Conservation (phyloP, 2,797 vertebrate genomes). For the Steatocranus sp. region DNA sequence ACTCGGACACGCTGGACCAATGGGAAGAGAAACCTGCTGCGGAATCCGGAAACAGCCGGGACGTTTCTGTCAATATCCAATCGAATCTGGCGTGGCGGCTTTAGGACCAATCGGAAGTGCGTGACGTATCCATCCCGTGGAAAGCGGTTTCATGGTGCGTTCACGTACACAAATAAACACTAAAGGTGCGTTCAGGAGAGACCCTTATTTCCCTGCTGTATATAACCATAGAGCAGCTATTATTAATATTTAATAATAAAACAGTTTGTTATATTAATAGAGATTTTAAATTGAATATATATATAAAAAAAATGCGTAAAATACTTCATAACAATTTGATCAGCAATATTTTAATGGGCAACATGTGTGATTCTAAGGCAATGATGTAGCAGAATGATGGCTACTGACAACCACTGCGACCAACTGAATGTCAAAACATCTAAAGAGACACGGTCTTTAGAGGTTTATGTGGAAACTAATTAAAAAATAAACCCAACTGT, state of each 20-base stretch:
- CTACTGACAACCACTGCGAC: not conserved
- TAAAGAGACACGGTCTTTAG: not conserved
- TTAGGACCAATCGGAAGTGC: slow-evolving; percentile 5
- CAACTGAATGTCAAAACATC: not conserved
- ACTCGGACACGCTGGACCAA: slow-evolving; percentile 51
- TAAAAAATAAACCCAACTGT: not conserved
- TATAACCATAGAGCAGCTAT: not conserved
- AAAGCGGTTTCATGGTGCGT: not conserved
- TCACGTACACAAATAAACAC: not conserved
- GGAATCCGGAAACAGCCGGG: slow-evolving; percentile 37
- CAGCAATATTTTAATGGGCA: not conserved
- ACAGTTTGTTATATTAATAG: not conserved
- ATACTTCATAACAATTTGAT: not conserved
- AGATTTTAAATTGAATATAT: not conserved
- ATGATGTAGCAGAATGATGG: not conserved
- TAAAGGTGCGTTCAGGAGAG: not conserved
- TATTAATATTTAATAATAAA: not conserved
- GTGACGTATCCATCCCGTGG: not conserved
- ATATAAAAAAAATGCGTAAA: not conserved
- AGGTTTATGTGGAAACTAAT: not conserved
- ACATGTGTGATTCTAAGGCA: not conserved
- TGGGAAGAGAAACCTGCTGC: slow-evolving; percentile 21
- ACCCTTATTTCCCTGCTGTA: not conserved
- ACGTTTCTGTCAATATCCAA: slow-evolving; percentile 21
- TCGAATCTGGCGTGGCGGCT: not conserved